Evolutionary conservation across 2,797 vertebrate genomes (phyloP).

Genomic region (Rhyacichthys aspro): DNA sequence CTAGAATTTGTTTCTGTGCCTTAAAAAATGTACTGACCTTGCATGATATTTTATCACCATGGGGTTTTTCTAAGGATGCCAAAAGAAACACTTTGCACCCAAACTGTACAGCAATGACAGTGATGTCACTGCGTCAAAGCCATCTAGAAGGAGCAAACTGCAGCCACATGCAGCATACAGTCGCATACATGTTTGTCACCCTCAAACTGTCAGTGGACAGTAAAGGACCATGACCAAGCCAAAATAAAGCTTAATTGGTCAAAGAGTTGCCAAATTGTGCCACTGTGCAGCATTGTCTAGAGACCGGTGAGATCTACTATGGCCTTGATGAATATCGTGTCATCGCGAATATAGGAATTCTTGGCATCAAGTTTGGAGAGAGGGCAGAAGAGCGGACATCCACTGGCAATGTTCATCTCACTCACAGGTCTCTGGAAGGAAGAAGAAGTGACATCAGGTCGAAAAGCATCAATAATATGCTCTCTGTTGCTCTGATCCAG

Average conservation of each 20-base stretch:
- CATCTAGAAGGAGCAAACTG: slow-evolving; percentile 41
- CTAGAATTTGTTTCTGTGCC: slow-evolving; percentile 20
- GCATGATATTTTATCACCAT: slow-evolving; percentile 21
- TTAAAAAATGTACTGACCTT: slow-evolving; percentile 31
- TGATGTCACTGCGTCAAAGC: slow-evolving; percentile 34
- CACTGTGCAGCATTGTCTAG: slow-evolving; percentile 60
- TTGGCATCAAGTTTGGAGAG: slow-evolving; percentile 92
- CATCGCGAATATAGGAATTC: slow-evolving; percentile 94
- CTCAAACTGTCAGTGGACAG: slow-evolving; percentile 41
- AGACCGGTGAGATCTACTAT: slow-evolving; percentile 97
- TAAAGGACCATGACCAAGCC: slow-evolving; percentile 45
- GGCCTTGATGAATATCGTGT: slow-evolving; percentile 97
- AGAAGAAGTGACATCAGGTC: slow-evolving; percentile 91
- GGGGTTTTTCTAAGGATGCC: slow-evolving; percentile 21
- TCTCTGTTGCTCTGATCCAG: slow-evolving; percentile 97
- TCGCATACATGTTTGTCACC: slow-evolving; percentile 52
- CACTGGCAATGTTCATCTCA: slow-evolving; percentile 98
- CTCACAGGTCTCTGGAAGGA: slow-evolving; percentile 95
- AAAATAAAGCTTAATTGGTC: slow-evolving; percentile 56
- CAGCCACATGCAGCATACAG: slow-evolving; percentile 50
- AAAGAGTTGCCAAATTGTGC: slow-evolving; percentile 49
- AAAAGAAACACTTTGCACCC: slow-evolving; percentile 46
- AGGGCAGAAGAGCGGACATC: slow-evolving; percentile 96
- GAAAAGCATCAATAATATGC: slow-evolving; percentile 96
- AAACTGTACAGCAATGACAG: slow-evolving; percentile 56